Percentiles rank a stretch among this genome's conserved stretches.
Evolutionary conservation across 2,797 vertebrate species (phyloP).

Genomic region (Mormyrus proboscirostris): DNA sequence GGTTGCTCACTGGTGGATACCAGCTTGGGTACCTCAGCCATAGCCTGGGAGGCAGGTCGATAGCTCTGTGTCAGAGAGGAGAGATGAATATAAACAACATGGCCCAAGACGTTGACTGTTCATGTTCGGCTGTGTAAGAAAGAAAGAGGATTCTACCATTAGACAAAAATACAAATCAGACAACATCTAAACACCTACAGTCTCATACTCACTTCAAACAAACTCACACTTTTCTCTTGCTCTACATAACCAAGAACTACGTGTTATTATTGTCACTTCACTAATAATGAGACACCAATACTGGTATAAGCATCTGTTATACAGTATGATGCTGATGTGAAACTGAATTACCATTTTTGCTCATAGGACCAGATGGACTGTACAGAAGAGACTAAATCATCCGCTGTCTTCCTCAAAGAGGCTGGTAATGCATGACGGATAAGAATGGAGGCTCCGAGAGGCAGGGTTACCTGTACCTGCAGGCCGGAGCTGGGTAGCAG

Average conservation of each 20-base stretch:
- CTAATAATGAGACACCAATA: background rate
- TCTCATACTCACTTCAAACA: background rate
- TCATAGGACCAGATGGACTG: background rate
- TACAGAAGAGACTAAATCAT: background rate
- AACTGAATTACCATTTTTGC: background rate
- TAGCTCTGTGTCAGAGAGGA: slow-evolving; percentile 56
- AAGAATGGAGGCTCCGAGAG: background rate
- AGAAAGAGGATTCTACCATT: background rate
- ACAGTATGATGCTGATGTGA: background rate
- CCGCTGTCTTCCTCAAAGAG: background rate
- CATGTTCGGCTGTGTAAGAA: background rate
- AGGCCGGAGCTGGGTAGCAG: slow-evolving; percentile 52
- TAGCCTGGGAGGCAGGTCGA: slow-evolving; percentile 54
- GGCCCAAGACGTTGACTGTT: background rate
- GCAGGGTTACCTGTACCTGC: slow-evolving; percentile 63
- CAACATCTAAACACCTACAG: background rate
- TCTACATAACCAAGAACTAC: background rate
- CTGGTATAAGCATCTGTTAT: background rate
- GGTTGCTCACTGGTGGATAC: slow-evolving; percentile 59
- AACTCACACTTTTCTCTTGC: background rate
- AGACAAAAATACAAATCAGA: background rate
- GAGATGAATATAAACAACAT: slow-evolving; percentile 18
- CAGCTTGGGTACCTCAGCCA: slow-evolving; percentile 77
- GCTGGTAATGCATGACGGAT: background rate
- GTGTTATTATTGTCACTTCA: background rate